Conservation (phyloP, 2,888 invertebrate species). For the Drosophila rubida region DNA sequence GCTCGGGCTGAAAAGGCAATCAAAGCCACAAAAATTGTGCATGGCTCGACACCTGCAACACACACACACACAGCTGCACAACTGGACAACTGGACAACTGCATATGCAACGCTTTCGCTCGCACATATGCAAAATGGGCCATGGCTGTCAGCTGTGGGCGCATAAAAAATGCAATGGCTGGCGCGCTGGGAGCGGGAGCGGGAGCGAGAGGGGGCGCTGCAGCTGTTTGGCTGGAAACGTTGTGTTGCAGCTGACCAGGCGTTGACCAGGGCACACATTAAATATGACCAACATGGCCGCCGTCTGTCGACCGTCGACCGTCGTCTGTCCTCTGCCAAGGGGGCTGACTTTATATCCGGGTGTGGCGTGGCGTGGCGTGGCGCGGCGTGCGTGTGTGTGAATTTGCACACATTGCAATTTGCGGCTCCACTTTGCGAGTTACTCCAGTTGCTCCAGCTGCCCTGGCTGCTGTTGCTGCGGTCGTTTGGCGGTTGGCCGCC, state of each 20-base stretch:
- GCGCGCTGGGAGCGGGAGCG: neutral
- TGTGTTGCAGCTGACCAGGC: conserved; percentile 52
- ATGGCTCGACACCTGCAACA: conserved; percentile 68
- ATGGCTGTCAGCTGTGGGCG: conserved; percentile 73
- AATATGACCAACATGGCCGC: conserved; percentile 74
- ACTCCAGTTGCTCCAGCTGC: conserved; percentile 22
- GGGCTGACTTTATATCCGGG: conserved; percentile 63
- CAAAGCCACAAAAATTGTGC: conserved; percentile 77
- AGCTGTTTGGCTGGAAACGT: too few relatives aligned
- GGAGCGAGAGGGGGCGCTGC: neutral
- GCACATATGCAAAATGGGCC: conserved; percentile 48
- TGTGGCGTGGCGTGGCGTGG: conserved; percentile 33
- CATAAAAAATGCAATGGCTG: conserved; percentile 72
- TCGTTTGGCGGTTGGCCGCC: conserved; percentile 76
- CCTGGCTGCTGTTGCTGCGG: conserved; percentile 54
- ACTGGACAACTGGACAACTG: too few relatives aligned
- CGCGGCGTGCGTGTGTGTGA: conserved; percentile 43
- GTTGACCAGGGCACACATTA: conserved; percentile 71
- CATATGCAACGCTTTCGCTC: neutral
- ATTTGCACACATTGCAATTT: conserved; percentile 74
- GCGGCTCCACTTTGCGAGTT: conserved; percentile 34
- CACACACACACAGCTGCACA: conserved; percentile 5
- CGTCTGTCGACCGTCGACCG: conserved; percentile 40
- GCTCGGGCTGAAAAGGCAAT: conserved; percentile 62
- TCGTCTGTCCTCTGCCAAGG: conserved; percentile 28